Base-by-base conservation (phyloP, 1,140 invertebrate species). In the Cryptotermes secundus region DNA sequence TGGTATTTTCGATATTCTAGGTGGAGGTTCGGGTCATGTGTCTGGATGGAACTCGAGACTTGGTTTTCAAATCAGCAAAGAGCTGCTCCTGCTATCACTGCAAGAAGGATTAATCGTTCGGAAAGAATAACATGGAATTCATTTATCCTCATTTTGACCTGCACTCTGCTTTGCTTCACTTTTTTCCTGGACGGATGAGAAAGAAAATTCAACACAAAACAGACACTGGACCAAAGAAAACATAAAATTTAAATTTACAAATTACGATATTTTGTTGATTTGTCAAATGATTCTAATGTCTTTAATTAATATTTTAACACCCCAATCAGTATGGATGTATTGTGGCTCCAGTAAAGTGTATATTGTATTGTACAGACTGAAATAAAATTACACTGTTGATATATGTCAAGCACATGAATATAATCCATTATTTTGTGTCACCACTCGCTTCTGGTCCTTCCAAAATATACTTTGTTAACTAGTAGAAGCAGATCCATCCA, bases 21-120 rank as follows among this genome's bases (percentile, higher is more conserved):
- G 91, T 95, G 38, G 92, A 92, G 83, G 93, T 94, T 22, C 90
- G 91, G 86, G 95, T 96, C 0, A 90, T 94, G 86, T 97, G 96
- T 88, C 89, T 96, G 80, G 95, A 95, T 34, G 96, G 96, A 4
- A 91, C 93, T 83, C 91, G 94, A 86, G 94, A 95, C 87, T 90
- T 97, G 80, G 92, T 94, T 42, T 97, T 97, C 88, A 96, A 96
- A 89, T 97, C 96, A 3, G 96, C 96, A 6, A 92, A 93, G 82
- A 93, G 92, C n/a, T 97, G 96, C 89, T 92, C 93, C 16, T 97
- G 96, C 89, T 96, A 95, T 87, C 95, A 96, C 88, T 96, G 95
- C 88, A 96, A 96, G 90, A 96, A 96, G 88, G 94, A 95, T 87
- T 96, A 92, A 89, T 49, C 45, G n/a, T 16, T 22, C 45, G 45